Conservation (phyloP, 2,113 vertebrate genomes). For the Datnioides undecimradiatus region DNA sequence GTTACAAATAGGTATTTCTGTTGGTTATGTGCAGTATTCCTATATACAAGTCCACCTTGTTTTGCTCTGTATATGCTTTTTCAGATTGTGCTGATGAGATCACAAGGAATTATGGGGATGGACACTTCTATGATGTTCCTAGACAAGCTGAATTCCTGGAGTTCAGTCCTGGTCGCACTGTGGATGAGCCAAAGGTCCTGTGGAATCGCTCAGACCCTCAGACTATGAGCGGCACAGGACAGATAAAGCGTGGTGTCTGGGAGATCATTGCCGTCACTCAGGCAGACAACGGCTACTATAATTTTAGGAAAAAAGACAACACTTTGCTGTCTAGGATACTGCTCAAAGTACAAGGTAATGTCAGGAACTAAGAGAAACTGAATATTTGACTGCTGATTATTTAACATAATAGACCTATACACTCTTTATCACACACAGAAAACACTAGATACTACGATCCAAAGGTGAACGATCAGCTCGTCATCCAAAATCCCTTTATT, state of each 20-base stretch:
- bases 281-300: conserved; percentile 64
- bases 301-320: conserved; percentile 26
- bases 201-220: conserved; percentile 54
- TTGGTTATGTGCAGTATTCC: not conserved
- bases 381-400: not conserved
- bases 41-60: not conserved
- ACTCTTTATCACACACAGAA: conserved; percentile 49
- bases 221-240: not conserved
- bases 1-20: not conserved
- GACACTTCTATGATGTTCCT: accelerated
- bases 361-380: not conserved
- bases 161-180: not conserved
- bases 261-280: not conserved
- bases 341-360: conserved; percentile 56
- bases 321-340: not conserved
- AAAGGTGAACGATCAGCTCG: accelerated
- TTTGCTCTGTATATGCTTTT: conserved; percentile 2
- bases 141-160: not conserved
- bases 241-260: accelerated
- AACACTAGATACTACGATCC: accelerated
- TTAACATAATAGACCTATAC: not conserved
- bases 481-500: accelerated
- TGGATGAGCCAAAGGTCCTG: not conserved
- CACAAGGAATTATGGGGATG: accelerated
- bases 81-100: conserved; percentile 42